Base-by-base conservation (phyloP, 2,888 invertebrate genomes). In the Epinotia bilunana region DNA sequence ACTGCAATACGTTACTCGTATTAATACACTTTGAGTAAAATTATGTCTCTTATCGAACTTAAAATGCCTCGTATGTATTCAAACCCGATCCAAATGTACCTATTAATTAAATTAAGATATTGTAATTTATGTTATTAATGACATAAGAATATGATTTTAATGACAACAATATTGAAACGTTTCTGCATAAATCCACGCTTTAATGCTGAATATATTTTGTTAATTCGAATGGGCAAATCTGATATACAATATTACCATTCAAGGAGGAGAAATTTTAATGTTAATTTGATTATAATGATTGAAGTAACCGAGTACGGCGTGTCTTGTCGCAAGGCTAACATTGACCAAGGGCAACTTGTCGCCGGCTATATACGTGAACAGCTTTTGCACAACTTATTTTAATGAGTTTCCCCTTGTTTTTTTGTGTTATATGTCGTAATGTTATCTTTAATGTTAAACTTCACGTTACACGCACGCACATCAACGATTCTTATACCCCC, bases 381-480 rank as follows among this genome's bases (percentile, higher is more conserved):
- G 65, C 75, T 75, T 75, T 75, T 75, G 75, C 75, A 74, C 74
- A 75, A 69, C 77, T 76, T 73, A 70, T 72, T 78, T 63, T 69
- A 74, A 76, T 69, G 74, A 65, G 72, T 62, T 63, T 76, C 74
- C 64, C 68, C 76, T 74, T 69, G 63, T 76, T 69, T n/a, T 62
- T 72, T 77, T 72, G 61, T 70, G 68, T 70, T 70, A 65, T 70
- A 70, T 60, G 67, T 76, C 65, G 46, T 71, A 75, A 60, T 61
- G 43, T 67, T 67, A 53, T 53, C 63, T 57, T 64, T 64, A 64
- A 58, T 64, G 64, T 28, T 72, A 63, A 63, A 63, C 46, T 46
- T 43, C 20, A 46, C 20, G 20, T 63, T 63, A 63, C 20, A 12
- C 12, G 43, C 46, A 46, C 63, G 43, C 33, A 61, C n/a, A 33